Conservation (phyloP, 2,888 invertebrate species). For the Eumerus sabulonum region DNA sequence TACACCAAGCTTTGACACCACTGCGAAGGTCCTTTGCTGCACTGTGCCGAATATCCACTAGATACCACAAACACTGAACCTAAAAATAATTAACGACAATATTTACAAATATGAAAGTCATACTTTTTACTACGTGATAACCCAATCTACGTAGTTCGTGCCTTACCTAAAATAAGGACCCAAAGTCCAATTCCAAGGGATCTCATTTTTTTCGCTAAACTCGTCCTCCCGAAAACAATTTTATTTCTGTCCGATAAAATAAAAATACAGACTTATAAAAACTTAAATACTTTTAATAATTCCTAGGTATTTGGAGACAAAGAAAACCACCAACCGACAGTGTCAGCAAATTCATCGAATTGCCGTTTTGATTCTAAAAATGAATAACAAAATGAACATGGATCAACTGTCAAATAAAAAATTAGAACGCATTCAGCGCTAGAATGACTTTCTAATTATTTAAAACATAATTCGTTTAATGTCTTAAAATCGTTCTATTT, state of each 20-base stretch:
- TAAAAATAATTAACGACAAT: neutral
- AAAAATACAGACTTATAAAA: neutral
- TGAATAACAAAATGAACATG: neutral
- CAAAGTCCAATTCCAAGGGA: slow-evolving; percentile 27
- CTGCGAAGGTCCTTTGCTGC: slow-evolving; percentile 35
- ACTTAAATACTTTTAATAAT: too few relatives aligned
- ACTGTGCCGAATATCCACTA: slow-evolving; percentile 19
- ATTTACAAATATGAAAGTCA: neutral
- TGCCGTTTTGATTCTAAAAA: neutral
- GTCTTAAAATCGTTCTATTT: too few relatives aligned
- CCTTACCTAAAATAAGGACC: slow-evolving; percentile 42
- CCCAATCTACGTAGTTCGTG: slow-evolving; percentile 24
- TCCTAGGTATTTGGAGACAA: neutral
- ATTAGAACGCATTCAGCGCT: neutral
- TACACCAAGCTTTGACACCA: slow-evolving; percentile 50
- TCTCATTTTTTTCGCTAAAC: slow-evolving; percentile 34
- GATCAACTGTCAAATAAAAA: neutral
- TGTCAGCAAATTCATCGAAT: neutral
- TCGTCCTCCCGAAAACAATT: too few relatives aligned
- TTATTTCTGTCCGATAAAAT: too few relatives aligned
- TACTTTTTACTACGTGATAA: neutral
- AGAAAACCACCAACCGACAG: neutral
- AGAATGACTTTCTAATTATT: too few relatives aligned
- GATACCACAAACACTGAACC: neutral
- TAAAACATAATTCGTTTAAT: too few relatives aligned